Evolutionary conservation across 2,113 vertebrate genomes (phyloP), one percentile per base, ranked within the genome.

Genomic region (Halcyon malimbica): DNA sequence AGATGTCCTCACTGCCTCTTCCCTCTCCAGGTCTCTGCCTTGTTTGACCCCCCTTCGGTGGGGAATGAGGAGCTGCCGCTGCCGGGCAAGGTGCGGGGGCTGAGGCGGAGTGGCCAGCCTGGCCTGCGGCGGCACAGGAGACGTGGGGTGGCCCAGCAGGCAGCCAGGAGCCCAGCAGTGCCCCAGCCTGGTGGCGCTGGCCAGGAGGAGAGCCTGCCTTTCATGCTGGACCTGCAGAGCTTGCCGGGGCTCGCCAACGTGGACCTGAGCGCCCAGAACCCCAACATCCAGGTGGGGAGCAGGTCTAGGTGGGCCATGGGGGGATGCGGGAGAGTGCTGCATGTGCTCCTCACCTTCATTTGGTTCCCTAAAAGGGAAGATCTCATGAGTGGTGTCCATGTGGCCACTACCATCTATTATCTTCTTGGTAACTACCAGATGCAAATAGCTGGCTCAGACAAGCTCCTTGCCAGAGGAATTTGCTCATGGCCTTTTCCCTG

Each of bases 261-360:
- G 48, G 98, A 99, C 70, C 97, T 99, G 78, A 99, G 97, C 13
- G 97, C 99, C 3, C 98, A 98, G 81, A 99, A 99, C 91, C 99
- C 99, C 53, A 99, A 99, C 71, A 99, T 99, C 96, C 99, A 99
- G 98, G 99, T 99, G 67, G 95, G 97, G 51, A 35, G 13, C 16
- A 6, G 35, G 21, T 76, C 70, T 85, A 50, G 16, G 50, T 2
- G 5, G 51, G 46, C 56, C 0, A 1, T 0, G 1, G 39, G 56
- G 28, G 57, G 8, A n/a, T 82, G 42, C 1, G 1, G 17, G 9
- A 5, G 4, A 54, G 35, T 0, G 0, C 18, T 1, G 2, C 14
- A 1, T 65, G 35, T 51, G 53, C 10, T 92, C 26, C 56, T 10
- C 63, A 59, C 54, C n/a, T 29, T 80, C 33, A 4, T 29, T 77